A percentile compares a stretch with the other conserved stretches of the same genome.
Conservation (phyloP, 2,113 vertebrate species). For the Corydoras maculifer region DNA sequence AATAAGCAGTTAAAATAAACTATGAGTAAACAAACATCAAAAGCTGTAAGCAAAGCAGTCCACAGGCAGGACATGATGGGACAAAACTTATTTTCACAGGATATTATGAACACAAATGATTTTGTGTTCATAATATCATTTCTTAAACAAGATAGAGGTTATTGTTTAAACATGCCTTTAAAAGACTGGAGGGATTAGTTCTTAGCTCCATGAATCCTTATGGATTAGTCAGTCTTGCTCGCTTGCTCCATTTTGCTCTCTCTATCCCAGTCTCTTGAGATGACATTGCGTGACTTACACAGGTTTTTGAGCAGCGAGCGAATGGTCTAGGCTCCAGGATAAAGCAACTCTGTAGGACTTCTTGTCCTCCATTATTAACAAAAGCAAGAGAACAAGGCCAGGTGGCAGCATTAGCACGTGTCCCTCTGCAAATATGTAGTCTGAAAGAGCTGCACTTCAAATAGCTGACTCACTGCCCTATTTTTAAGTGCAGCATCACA, state of each 20-base stretch:
- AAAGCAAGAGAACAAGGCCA: constrained; percentile 8
- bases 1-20: background rate
- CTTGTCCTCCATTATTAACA: constrained; percentile 17
- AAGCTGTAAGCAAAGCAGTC: background rate
- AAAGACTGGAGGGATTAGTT: background rate
- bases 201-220: background rate
- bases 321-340: constrained; percentile 26
- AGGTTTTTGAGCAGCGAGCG: constrained; percentile 27
- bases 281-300: constrained; percentile 27
- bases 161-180: constrained; percentile 2
- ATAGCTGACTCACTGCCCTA: constrained; percentile 27
- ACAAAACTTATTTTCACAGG: no score
- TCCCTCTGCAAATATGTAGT: constrained; percentile 8
- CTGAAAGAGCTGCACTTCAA: constrained; percentile 14
- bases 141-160: background rate
- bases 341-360: constrained; percentile 9
- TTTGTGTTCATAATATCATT: no score
- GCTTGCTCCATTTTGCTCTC: background rate
- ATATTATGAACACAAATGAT: no score
- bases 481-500: constrained; percentile 1
- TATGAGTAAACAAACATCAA: background rate
- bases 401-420: constrained; percentile 8
- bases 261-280: constrained; percentile 7
- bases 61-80: no score
- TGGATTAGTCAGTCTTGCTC: background rate